A percentile compares a stretch with the other conserved stretches of the same genome.
phyloP scores from a whole-genome alignment of 2,888 invertebrate species.

The Diarsia mendica region DNA sequence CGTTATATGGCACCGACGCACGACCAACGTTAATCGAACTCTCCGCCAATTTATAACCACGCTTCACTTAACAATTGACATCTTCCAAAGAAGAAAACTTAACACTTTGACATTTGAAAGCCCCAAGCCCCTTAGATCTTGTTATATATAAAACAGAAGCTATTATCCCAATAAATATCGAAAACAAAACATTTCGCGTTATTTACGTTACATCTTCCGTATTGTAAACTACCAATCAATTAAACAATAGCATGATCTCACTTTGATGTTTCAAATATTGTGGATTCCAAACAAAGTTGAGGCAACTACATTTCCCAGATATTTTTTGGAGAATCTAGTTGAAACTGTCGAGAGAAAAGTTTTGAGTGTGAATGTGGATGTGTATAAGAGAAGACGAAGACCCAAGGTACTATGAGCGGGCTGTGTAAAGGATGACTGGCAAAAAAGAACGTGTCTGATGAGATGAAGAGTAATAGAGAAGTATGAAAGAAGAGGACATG shows the following conservation, averaged over 20 bases:
- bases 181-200: constrained; percentile 42
- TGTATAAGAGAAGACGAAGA: no score
- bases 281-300: constrained; percentile 21
- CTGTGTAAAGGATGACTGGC: no score
- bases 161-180: constrained; percentile 48
- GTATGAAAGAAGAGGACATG: no score
- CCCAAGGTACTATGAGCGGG: no score
- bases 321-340: constrained; percentile 17
- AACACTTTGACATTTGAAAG: constrained; percentile 54
- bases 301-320: constrained; percentile 18
- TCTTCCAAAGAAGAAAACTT: constrained; percentile 62
- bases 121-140: constrained; percentile 55
- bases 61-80: constrained; percentile 68
- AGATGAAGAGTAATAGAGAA: no score
- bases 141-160: constrained; percentile 40
- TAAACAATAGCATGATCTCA: constrained; percentile 54
- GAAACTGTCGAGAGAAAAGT: no score
- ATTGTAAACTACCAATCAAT: constrained; percentile 56
- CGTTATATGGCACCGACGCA: constrained; percentile 61
- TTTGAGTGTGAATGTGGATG: no score
- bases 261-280: constrained; percentile 60
- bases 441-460: no score
- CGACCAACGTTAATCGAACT: constrained; percentile 66
- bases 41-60: constrained; percentile 69
- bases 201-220: constrained; percentile 52